A percentile compares a stretch with the other conserved stretches of the same genome.
phyloP scores from a whole-genome alignment of 2,888 invertebrate genomes.

The Hemaris fuciformis region DNA sequence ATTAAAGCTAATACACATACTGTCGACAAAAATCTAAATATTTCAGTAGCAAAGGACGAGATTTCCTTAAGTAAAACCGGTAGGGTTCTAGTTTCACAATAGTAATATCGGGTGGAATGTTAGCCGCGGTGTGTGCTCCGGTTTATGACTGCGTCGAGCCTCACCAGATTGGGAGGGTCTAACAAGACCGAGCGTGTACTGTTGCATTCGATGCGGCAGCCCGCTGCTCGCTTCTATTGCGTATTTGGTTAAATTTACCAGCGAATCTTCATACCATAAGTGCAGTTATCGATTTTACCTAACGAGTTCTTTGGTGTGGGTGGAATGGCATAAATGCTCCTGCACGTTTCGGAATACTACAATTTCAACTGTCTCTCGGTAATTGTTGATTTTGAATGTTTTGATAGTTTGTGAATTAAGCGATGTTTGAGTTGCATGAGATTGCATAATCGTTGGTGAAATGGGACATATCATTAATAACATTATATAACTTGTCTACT shows the following conservation, averaged over 20 bases:
- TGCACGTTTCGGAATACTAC: slow-evolving; percentile 2
- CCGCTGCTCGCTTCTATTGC: slow-evolving; percentile 55
- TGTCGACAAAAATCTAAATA: too few relatives aligned
- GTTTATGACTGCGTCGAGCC: slow-evolving; percentile 45
- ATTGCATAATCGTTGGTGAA: background rate
- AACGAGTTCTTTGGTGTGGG: slow-evolving; percentile 9
- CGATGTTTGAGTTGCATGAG: background rate
- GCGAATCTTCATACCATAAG: slow-evolving; percentile 36
- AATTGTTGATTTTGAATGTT: background rate
- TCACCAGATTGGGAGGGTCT: slow-evolving; percentile 57
- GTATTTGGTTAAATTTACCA: slow-evolving; percentile 70
- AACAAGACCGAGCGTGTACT: slow-evolving; percentile 62
- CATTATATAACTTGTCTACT: background rate
- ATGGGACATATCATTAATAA: background rate
- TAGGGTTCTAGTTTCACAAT: slow-evolving; percentile 20
- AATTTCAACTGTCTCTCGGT: background rate
- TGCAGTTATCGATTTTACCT: slow-evolving; percentile 25
- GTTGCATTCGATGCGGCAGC: slow-evolving; percentile 43
- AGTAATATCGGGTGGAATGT: slow-evolving; percentile 21
- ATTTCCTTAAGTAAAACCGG: background rate
- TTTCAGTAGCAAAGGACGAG: too few relatives aligned
- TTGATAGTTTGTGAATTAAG: background rate
- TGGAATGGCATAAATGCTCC: background rate
- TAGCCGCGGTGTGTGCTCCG: slow-evolving; percentile 29
- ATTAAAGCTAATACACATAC: too few relatives aligned